Percentiles rank a stretch among this genome's conserved stretches.
These are phyloP conservation scores for Muntiacus reevesi DNA, from an alignment of 2,113 vertebrate species.

Conservation along the genomic window DNA sequence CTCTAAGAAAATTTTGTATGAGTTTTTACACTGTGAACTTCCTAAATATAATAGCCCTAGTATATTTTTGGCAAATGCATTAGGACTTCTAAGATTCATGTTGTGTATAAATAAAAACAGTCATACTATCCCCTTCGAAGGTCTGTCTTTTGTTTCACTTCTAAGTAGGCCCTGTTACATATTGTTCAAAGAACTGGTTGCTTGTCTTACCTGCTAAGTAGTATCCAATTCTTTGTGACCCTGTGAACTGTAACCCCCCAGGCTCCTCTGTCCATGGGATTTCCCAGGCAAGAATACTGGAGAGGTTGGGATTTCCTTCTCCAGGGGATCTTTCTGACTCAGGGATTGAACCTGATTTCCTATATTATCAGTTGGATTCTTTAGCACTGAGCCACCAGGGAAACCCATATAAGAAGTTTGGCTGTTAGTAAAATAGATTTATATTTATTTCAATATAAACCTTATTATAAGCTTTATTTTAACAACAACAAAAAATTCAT, in stretches of 20 bases:
- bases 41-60: background rate
- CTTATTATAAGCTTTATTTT: background rate
- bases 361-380: background rate
- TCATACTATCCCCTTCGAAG: background rate
- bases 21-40: background rate
- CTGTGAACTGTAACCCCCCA: background rate
- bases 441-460: background rate
- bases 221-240: background rate
- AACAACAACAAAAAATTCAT: background rate
- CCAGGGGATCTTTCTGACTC: background rate
- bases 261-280: background rate
- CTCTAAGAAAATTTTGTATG: background rate
- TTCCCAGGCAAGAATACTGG: background rate
- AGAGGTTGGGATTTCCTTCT: background rate
- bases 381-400: background rate
- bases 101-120: background rate
- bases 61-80: background rate
- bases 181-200: background rate
- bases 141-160: background rate
- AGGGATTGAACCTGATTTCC: background rate
- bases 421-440: background rate
- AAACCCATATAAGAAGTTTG: background rate
- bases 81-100: background rate
- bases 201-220: background rate
- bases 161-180: background rate